These are phyloP conservation scores for Rhingia campestris DNA, from an alignment of 2,888 invertebrate genomes.

Conservation along the genomic window DNA sequence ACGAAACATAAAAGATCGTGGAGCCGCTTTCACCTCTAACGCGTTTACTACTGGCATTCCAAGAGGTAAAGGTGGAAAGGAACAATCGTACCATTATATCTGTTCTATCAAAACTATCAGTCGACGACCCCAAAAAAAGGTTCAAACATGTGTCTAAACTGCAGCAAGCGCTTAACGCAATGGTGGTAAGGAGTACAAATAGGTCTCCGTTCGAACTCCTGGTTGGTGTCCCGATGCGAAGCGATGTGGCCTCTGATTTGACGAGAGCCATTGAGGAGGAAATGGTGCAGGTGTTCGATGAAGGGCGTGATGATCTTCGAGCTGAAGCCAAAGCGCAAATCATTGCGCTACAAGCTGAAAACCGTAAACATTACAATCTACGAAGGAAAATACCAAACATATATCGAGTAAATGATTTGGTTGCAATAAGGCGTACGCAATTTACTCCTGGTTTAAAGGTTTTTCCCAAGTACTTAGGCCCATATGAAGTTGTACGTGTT, in stretches of 20 bases:
- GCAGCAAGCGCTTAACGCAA: neutral
- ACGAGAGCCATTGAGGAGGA: neutral
- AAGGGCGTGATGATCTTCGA: neutral
- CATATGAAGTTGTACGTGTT: conserved; percentile 20
- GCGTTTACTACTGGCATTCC: neutral
- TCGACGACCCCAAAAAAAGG: conserved; percentile 10
- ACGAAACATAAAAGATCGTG: conserved; percentile 2
- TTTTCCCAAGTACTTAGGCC: neutral
- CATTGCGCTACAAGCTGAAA: neutral
- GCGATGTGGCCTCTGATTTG: neutral
- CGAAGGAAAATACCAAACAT: too few relatives aligned
- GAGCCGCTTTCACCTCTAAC: conserved; percentile 12
- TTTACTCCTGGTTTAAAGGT: neutral
- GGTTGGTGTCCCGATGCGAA: too few relatives aligned
- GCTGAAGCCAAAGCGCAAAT: neutral
- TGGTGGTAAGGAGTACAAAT: too few relatives aligned
- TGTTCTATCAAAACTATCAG: conserved; percentile 8
- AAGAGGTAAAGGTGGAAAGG: neutral
- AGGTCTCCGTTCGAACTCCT: too few relatives aligned
- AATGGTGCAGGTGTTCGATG: neutral
- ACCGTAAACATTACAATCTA: conserved; percentile 3
- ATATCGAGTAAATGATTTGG: too few relatives aligned
- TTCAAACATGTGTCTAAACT: conserved; percentile 5
- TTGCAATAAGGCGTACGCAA: too few relatives aligned
- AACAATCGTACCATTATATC: conserved; percentile 7